Base-by-base conservation (phyloP, 2,113 vertebrate species). In the Hemichromis elongatus region DNA sequence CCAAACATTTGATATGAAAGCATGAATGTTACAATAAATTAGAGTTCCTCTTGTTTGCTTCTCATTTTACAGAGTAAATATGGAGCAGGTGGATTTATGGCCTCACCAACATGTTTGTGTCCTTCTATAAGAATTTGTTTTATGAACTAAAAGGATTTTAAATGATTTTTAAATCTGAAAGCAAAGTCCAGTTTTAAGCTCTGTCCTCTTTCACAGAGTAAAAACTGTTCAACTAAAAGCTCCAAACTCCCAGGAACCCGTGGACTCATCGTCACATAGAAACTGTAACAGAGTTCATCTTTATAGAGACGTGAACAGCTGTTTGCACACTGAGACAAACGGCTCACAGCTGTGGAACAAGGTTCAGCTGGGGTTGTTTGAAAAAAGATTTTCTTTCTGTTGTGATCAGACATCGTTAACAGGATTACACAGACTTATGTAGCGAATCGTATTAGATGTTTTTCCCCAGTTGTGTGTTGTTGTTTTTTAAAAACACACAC, bases 181-280 rank as follows among this genome's bases (percentile, higher is more conserved):
- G 4, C 9, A 63, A n/a, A 63, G 19, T 63, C 59, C 59, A 63
- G 59, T 63, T 37, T 37, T n/a, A 63, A 37, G 19, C 33, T 3
- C 57, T 61, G 57, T 61, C 18, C 33, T 63, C 33, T 63, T 63
- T 37, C 9, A 57, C 26, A 57, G 26, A 57, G 30, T 30, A 57
- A 57, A 57, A 57, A 9, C 0, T 57, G 26, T 30, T 26, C 2
- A 57, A 30, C 4, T 57, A 30, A 18, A 57, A 26, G 56, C 30
- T 30, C 56, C 56, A 57, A 57, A 57, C 0, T 57, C 30, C 30
- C 56, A 57, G 56, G 56, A 57, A 30, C 5, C 26, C 0, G 0
- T 57, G 56, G 56, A 30, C 30, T 56, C 24, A 56, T 59, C 26
- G 30, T 59, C 30, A 10, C 8, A 59, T 3, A 30, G 26, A 57